Base-by-base conservation (phyloP, 2,113 vertebrate genomes). In the Boleophthalmus pectinirostris region DNA sequence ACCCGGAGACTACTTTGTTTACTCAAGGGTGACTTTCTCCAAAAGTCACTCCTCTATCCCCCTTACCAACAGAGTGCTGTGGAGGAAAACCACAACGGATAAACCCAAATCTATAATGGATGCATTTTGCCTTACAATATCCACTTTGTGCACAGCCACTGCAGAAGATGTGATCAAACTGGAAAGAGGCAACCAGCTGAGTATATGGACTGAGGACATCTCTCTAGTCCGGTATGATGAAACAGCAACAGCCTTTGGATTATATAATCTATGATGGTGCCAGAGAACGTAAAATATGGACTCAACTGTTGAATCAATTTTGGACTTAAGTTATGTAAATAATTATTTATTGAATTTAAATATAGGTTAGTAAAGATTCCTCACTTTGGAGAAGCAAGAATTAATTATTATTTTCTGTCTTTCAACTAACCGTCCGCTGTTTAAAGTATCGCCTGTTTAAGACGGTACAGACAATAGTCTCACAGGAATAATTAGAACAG, bases 1-100 rank as follows among this genome's bases (percentile, higher is more conserved):
- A 82, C 73, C 93, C 46, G 97, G 98, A 23, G 73, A 95, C 57
- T 99, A 99, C 87, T 95, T 94, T 57, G 83, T 98, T 86, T 96
- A 96, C 75, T 91, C 96, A 71, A 94, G 95, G 86, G 95, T 98
- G 79, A 95, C 94, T 88, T 98, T 98, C 92, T 96, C 94, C 82
- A 89, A 84, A 25, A 69, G 71, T 0, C 23, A 69, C 46, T 0
- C 71, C 0, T 16, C 0, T 60, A 16, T 0, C 0, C 88, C 94
- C 0, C 95, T 96, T 72, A 81, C 84, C n/a, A 89, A 93, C 82
- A 88, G 33, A 67, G 83, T 98, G 79, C 93, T 68, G 65, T 18
- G 79, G 53, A 84, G 66, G 35, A 64, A 73, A 47, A 69, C 0
- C 0, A 5, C 33, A 0, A 11, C 0, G 0, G 64, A 0, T 1